Evolutionary conservation across 2,113 vertebrate species (phyloP).

Genomic region (Lepidothrix coronata): DNA sequence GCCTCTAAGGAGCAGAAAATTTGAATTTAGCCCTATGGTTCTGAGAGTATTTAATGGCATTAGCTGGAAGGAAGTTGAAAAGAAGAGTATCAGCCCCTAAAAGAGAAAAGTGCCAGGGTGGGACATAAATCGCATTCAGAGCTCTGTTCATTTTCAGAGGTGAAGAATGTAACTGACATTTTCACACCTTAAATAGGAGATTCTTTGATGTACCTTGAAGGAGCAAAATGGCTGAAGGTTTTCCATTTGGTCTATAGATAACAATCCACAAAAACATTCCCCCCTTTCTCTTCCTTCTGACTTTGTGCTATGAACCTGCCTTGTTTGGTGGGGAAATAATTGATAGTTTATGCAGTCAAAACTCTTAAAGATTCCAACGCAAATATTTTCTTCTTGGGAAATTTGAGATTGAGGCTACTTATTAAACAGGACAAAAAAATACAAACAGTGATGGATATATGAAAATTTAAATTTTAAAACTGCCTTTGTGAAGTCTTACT

Average conservation of each 20-base stretch:
- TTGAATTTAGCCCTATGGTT: conserved; percentile 41
- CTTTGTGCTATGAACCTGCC: neutral
- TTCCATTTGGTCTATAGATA: neutral
- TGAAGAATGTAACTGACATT: neutral
- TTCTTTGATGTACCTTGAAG: conserved; percentile 1
- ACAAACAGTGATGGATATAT: neutral
- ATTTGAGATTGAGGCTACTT: neutral
- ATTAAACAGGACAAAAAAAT: neutral
- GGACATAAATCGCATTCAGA: neutral
- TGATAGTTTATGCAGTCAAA: neutral
- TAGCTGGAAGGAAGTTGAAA: conserved; percentile 20
- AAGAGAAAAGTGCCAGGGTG: neutral
- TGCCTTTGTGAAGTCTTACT: neutral
- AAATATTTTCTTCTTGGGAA: neutral
- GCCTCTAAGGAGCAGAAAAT: conserved; percentile 39
- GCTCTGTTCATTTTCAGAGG: neutral
- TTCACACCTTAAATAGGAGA: neutral
- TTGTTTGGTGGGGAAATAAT: conserved; percentile 16
- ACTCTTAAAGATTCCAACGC: neutral
- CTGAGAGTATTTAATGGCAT: conserved; percentile 32
- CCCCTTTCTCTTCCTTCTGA: neutral
- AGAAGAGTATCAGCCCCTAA: neutral
- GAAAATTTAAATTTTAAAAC: neutral
- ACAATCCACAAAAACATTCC: neutral
- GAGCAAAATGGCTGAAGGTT: conserved; percentile 26